Conservation (phyloP, 2,113 vertebrate genomes). For the Cynocephalus volans region DNA sequence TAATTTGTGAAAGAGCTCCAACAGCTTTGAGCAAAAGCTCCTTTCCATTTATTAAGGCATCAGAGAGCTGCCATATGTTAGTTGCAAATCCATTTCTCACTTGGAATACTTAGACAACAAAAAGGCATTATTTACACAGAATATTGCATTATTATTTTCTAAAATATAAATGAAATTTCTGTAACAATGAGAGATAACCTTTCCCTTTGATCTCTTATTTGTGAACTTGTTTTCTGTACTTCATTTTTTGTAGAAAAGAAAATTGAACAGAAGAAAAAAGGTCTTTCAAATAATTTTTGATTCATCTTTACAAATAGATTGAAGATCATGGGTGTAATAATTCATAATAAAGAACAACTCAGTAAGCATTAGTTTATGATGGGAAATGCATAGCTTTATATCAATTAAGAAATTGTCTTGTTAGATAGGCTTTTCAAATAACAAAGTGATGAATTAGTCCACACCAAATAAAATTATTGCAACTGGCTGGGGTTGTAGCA, state of each 20-base stretch:
- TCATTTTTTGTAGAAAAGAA: slow-evolving; percentile 48
- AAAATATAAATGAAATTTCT: slow-evolving; percentile 37
- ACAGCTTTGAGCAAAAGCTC: slow-evolving; percentile 43
- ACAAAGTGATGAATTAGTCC: background rate
- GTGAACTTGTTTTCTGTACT: slow-evolving; percentile 47
- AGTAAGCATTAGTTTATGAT: slow-evolving; percentile 57
- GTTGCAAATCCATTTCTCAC: slow-evolving; percentile 36
- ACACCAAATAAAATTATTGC: slow-evolving; percentile 42
- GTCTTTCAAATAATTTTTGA: slow-evolving; percentile 32
- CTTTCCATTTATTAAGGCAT: slow-evolving; percentile 67
- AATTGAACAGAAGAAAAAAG: background rate
- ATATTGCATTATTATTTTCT: slow-evolving; percentile 6
- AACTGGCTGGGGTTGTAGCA: background rate
- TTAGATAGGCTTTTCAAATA: slow-evolving; percentile 22
- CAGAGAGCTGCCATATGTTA: slow-evolving; percentile 64
- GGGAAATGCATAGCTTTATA: slow-evolving; percentile 41
- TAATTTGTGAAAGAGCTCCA: slow-evolving; percentile 73
- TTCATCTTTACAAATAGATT: slow-evolving; percentile 56
- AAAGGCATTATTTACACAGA: slow-evolving; percentile 39
- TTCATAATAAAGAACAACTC: slow-evolving; percentile 49
- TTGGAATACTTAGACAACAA: slow-evolving; percentile 2
- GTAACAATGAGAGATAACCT: slow-evolving; percentile 18
- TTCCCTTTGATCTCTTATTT: background rate
- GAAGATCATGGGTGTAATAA: slow-evolving; percentile 43
- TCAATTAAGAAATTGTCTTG: slow-evolving; percentile 45